A percentile compares a stretch with the other conserved stretches of the same genome.
These are phyloP conservation scores for Gymnobelideus leadbeateri DNA, from an alignment of 2,113 vertebrate species.

Conservation along the genomic window DNA sequence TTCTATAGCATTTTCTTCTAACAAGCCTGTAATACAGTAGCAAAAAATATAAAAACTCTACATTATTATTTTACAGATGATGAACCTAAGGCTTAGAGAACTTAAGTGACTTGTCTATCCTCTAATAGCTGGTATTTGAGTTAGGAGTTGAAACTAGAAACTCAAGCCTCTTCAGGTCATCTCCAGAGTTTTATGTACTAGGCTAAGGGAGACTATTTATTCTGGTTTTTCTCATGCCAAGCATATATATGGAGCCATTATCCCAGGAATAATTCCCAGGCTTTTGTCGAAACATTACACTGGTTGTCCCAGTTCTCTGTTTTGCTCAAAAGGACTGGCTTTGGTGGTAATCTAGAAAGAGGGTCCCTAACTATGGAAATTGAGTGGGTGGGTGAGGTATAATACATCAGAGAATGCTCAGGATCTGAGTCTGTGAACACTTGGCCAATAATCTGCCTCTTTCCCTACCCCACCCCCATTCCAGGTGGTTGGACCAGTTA, in stretches of 20 bases:
- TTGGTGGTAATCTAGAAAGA: neutral
- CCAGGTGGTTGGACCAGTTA: neutral
- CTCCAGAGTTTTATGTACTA: neutral
- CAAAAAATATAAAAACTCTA: neutral
- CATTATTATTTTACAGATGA: too few species aligned
- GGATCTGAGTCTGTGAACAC: neutral
- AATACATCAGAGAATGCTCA: neutral
- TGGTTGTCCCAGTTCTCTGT: neutral
- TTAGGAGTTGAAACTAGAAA: neutral
- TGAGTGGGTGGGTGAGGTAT: neutral
- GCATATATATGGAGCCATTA: too few species aligned
- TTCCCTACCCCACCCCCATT: neutral
- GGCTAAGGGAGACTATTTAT: neutral
- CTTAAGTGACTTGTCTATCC: neutral
- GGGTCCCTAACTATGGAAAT: neutral
- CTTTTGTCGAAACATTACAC: neutral
- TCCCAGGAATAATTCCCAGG: neutral
- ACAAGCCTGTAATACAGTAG: neutral
- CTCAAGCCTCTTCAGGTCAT: neutral
- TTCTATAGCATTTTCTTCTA: neutral
- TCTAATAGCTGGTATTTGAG: neutral
- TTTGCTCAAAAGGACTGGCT: neutral
- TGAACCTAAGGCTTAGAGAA: neutral
- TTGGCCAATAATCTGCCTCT: neutral
- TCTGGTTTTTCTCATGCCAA: neutral